A percentile compares a stretch with the other conserved stretches of the same genome.
These are phyloP conservation scores for Syngnathus rostellatus DNA, from an alignment of 2,797 vertebrate genomes.

Conservation along the genomic window DNA sequence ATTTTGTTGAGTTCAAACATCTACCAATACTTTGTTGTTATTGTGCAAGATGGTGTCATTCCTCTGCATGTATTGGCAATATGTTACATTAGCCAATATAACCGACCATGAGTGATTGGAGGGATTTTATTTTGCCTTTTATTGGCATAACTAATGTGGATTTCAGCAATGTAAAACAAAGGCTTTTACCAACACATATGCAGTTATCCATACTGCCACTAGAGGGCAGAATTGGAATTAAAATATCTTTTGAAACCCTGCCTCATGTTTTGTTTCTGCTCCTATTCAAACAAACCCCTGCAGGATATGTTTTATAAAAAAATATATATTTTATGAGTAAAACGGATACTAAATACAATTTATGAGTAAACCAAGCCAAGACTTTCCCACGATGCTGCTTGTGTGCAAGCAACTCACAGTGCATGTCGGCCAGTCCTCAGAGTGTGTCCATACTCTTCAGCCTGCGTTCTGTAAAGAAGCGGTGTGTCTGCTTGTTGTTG, in stretches of 20 bases:
- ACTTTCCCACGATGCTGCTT: neutral
- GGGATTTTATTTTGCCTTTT: neutral
- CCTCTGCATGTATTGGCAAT: neutral
- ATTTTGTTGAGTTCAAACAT: neutral
- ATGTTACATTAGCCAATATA: neutral
- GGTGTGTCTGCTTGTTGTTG: conserved; percentile 32
- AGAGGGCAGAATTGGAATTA: conserved; percentile 31
- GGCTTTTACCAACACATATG: conserved; percentile 6
- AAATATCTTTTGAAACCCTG: conserved; percentile 2
- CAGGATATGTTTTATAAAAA: conserved; percentile 26
- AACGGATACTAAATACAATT: neutral
- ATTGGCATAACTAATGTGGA: neutral
- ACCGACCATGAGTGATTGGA: neutral
- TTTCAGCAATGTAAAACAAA: neutral
- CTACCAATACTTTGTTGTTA: neutral
- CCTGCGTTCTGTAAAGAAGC: conserved; percentile 57
- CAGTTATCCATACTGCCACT: conserved; percentile 6
- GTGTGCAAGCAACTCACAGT: conserved; percentile 1
- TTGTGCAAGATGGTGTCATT: neutral
- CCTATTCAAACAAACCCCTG: neutral
- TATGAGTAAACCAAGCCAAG: conserved; percentile 1
- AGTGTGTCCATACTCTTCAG: conserved; percentile 49
- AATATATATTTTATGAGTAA: conserved; percentile 11
- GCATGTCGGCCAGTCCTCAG: conserved; percentile 27
- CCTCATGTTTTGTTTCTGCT: neutral